Base-by-base conservation (phyloP, 2,888 invertebrate species). In the Bombyx huttoni region DNA sequence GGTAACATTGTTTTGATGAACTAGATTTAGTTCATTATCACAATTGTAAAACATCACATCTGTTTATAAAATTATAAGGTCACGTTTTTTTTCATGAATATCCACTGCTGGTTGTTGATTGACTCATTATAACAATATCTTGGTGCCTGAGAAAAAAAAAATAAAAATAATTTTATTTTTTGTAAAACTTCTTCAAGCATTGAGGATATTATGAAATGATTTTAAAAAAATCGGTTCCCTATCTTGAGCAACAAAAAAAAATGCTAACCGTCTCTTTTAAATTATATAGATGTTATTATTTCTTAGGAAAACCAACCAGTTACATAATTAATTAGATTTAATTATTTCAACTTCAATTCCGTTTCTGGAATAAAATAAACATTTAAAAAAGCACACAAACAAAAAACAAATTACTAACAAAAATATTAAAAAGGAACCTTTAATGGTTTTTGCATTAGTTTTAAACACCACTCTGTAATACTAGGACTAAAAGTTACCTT, bases 331-430 rank as follows among this genome's bases (percentile, higher is more conserved):
- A 60, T 81, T 74, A 65, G 62, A 64, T 70, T 73, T 80, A 60
- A 82, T 73, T 69, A 86, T 81, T 72, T 68, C 60, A 58, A 86
- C 59, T 54, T 77, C 64, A 67, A 84, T 78, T 64, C 87, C 87
- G 70, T 78, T 58, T 62, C 84, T 84, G 84, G 74, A 84, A 84
- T 68, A 60, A 67, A 65, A 62, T 56, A 51, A 13, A 54, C 56
- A 59, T 48, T 52, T 53, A 55, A 60, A 40, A 40, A 12, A 40
- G 8, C 40, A 40, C 8, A 40, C 40, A 40, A 40, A 10, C 9
- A 10, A 12, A 12, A 40, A 40, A 10, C 12, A 40, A 40, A 40
- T 10, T 6, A 3, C 12, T 10, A 40, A 40, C 8, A 40, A 40
- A 40, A 12, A 35, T 8, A 35, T 9, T 35, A 35, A 12, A 40